phyloP scores from a whole-genome alignment of 1,140 invertebrate genomes.

The Drosophila takahashii region DNA sequence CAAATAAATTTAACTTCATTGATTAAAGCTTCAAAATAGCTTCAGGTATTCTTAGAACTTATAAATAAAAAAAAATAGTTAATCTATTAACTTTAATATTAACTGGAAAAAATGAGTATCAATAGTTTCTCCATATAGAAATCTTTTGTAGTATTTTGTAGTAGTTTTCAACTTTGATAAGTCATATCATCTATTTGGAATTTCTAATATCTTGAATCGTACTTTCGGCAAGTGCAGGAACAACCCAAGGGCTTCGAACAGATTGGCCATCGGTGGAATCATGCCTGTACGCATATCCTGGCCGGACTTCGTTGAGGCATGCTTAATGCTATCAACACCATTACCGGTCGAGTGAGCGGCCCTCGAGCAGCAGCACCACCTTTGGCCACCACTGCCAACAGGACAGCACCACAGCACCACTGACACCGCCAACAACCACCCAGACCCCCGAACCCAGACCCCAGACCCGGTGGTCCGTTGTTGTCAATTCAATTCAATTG shows the following conservation, averaged over 20 bases:
- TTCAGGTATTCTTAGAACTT: too few species aligned
- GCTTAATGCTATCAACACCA: slow-evolving; percentile 79
- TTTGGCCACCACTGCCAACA: slow-evolving; percentile 1
- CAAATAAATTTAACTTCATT: too few species aligned
- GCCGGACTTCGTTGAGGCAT: slow-evolving; percentile 56
- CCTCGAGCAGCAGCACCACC: slow-evolving; percentile 40
- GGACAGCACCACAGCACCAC: slow-evolving; percentile 2
- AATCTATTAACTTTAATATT: too few species aligned
- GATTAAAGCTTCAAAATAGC: too few species aligned
- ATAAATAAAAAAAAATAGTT: too few species aligned
- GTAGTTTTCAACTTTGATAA: too few species aligned
- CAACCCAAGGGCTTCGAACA: slow-evolving; percentile 26
- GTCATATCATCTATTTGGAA: too few species aligned
- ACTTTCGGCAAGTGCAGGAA: neutral
- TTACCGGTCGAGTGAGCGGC: slow-evolving; percentile 62
- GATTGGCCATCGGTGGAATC: slow-evolving; percentile 57
- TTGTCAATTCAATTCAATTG: slow-evolving; percentile 78
- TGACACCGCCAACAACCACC: neutral
- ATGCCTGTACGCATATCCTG: slow-evolving; percentile 65
- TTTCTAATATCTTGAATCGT: too few species aligned
- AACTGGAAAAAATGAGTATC: too few species aligned
- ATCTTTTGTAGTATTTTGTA: too few species aligned
- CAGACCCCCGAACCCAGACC: neutral
- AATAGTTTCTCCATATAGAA: too few species aligned
- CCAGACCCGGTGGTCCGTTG: slow-evolving; percentile 30